Percentiles rank a stretch among this genome's conserved stretches.
Evolutionary conservation across 64 coral and sea anemone genomes (phyloP).

Genomic region (Actinia tenebrosa): DNA sequence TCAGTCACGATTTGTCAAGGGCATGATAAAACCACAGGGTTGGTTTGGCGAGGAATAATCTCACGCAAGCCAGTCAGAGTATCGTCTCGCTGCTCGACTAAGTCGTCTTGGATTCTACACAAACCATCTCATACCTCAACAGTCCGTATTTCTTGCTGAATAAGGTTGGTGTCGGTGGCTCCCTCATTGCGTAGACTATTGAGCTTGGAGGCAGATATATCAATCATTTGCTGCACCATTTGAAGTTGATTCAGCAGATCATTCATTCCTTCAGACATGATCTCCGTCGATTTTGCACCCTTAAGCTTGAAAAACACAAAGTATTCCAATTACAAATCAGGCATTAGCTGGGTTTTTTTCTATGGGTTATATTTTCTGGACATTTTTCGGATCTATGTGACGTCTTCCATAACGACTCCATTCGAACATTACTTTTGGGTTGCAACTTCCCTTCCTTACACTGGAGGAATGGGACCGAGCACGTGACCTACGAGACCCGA

Average conservation of each 20-base stretch:
- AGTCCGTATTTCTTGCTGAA: slow-evolving; percentile 98
- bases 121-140: slow-evolving; percentile 57
- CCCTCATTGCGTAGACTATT: slow-evolving; percentile 85
- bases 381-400: slow-evolving; percentile 11
- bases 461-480: slow-evolving; percentile 2
- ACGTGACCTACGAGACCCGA: background rate
- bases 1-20: slow-evolving; percentile 14
- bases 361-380: slow-evolving; percentile 1
- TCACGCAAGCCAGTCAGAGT: background rate
- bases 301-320: slow-evolving; percentile 15
- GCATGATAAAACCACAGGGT: background rate
- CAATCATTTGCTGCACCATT: slow-evolving; percentile 92
- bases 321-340: background rate
- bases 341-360: background rate
- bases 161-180: slow-evolving; percentile 81
- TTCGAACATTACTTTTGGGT: background rate
- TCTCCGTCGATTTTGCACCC: slow-evolving; percentile 32
- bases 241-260: slow-evolving; percentile 55
- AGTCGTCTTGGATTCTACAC: background rate
- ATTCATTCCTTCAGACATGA: slow-evolving; percentile 42
- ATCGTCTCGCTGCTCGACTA: background rate
- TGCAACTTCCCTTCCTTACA: slow-evolving; percentile 16
- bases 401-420: slow-evolving; percentile 21
- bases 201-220: slow-evolving; percentile 89
- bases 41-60: background rate